These are phyloP conservation scores for Parnassius apollo DNA, from an alignment of 2,888 invertebrate genomes.

Conservation along the genomic window DNA sequence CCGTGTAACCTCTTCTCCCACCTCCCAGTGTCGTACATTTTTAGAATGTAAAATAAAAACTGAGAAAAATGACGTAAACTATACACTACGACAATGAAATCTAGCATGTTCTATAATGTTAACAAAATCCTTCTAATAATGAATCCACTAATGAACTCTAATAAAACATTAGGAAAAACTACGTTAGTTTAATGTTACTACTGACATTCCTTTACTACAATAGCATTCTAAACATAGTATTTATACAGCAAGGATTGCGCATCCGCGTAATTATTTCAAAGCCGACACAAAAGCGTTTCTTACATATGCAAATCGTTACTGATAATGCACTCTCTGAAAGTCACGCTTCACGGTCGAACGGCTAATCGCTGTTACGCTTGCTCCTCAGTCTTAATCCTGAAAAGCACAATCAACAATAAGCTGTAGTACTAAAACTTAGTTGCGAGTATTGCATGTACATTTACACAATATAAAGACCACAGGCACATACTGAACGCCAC, in stretches of 20 bases:
- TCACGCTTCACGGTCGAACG: slow-evolving; percentile 44
- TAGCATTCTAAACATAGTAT: neutral
- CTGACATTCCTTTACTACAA: slow-evolving; percentile 7
- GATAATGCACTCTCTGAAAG: slow-evolving; percentile 42
- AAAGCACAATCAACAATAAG: slow-evolving; percentile 21
- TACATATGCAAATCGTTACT: slow-evolving; percentile 39
- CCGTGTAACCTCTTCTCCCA: too few species aligned
- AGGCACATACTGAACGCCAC: too few species aligned
- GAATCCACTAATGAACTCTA: neutral
- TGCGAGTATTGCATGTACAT: neutral
- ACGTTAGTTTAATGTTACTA: slow-evolving; percentile 1
- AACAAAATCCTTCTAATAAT: neutral
- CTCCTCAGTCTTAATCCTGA: slow-evolving; percentile 15
- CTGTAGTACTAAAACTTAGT: slow-evolving; percentile 3
- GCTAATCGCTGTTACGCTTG: slow-evolving; percentile 24
- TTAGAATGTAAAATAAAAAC: too few species aligned
- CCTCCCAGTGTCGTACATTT: too few species aligned
- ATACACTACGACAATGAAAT: neutral
- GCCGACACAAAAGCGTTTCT: slow-evolving; percentile 30
- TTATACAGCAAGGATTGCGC: neutral
- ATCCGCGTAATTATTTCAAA: slow-evolving; percentile 7
- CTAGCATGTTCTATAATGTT: neutral
- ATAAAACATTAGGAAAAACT: neutral
- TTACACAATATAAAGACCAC: too few species aligned
- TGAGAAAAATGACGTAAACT: neutral